A percentile compares a stretch with the other conserved stretches of the same genome.
Evolutionary conservation across 2,888 invertebrate species (phyloP).

Genomic region (Entomobrya multifasciata): DNA sequence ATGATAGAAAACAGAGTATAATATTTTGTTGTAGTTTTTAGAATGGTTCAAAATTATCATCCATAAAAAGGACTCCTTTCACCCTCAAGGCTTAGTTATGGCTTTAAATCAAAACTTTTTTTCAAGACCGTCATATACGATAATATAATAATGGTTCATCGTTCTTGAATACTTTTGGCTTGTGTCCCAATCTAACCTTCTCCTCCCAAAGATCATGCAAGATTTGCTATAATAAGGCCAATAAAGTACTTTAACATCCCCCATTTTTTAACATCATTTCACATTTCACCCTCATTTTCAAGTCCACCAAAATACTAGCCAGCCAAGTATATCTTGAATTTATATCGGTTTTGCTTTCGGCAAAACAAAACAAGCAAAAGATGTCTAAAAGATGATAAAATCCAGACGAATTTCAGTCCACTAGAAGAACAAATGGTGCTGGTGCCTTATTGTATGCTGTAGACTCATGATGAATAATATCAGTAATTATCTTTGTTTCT

Average conservation of each 20-base stretch:
- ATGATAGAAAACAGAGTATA: constrained; percentile 14
- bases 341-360: constrained; percentile 54
- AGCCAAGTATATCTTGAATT: constrained; percentile 42
- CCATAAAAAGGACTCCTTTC: constrained; percentile 54
- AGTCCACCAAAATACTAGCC: constrained; percentile 31
- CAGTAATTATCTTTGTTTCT: constrained; percentile 52
- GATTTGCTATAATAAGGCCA: constrained; percentile 68
- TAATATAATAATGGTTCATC: constrained; percentile 22
- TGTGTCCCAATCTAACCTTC: constrained; percentile 65
- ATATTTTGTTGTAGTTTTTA: constrained; percentile 1
- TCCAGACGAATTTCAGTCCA: background rate
- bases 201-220: constrained; percentile 67
- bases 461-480: constrained; percentile 29
- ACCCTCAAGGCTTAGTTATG: constrained; percentile 50
- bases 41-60: constrained; percentile 31
- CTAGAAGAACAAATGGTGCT: background rate
- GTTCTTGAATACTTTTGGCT: constrained; percentile 49
- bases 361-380: constrained; percentile 42
- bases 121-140: constrained; percentile 51
- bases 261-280: constrained; percentile 39
- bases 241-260: constrained; percentile 63
- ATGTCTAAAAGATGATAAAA: constrained; percentile 14
- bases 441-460: no score
- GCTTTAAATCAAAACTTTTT: constrained; percentile 62
- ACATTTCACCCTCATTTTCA: no score